Evolutionary conservation across 2,888 invertebrate genomes (phyloP), one percentile per base, ranked within the genome.

Genomic region (Heteropelma amictum): DNA sequence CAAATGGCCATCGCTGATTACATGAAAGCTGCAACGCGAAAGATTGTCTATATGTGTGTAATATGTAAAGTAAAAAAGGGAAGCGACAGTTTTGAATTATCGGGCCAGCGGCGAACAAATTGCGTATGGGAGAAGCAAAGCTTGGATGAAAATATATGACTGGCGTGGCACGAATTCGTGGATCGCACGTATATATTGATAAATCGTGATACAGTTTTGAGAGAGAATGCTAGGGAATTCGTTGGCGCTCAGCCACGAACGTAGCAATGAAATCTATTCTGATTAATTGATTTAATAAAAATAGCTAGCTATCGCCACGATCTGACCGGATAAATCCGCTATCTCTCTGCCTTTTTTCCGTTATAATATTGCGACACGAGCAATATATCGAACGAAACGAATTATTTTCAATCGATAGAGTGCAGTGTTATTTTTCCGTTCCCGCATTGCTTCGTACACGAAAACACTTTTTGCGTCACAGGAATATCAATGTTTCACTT

Each of bases 221-320:
- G 26, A 63, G 61, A 38, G 33, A 12, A 17, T 33, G 21, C 42
- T 17, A 8, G 8, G 12, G 33, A 65, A 54, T 35, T 58, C 28
- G 51, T 65, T 76, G 72, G 65, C 77, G 19, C 67, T 28, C 53
- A 42, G 74, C 60, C 73, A 63, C 54, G 68, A 60, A 53, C 67
- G 69, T 71, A 69, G 68, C 69, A 75, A 80, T 81, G 75, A 77
- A 82, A 78, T 80, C 72, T 61, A 76, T 72, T 64, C 56, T 71
- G 75, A 68, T 69, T 79, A 79, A 78, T 78, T 78, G 78, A 77
- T 78, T 71, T 68, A 76, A 79, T 76, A 58, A 49, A 53, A 40
- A 72, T 71, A 53, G 53, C 60, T 61, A 33, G 30, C 60, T 35
- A 47, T 51, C 40, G 38, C 38, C 35, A 42, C 47, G 54, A 67